Conservation (phyloP, 2,888 invertebrate genomes). For the Dastarcus helophoroides region DNA sequence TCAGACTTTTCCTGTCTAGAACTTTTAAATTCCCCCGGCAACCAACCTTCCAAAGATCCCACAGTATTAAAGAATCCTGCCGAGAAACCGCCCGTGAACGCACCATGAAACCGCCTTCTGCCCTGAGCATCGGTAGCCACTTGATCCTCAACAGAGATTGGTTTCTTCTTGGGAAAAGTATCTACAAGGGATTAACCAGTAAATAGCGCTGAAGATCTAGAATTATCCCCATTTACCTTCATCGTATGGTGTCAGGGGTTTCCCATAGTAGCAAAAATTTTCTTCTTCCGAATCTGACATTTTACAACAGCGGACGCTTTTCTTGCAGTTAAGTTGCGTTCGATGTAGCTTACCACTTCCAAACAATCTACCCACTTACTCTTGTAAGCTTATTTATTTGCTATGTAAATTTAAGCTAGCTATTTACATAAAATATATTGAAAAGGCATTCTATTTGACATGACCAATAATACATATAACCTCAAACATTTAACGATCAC, state of each 20-base stretch:
- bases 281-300: constrained; percentile 48
- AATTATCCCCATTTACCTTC: constrained; percentile 53
- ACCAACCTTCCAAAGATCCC: constrained; percentile 92
- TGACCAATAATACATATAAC: no score
- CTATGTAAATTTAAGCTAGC: no score
- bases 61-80: constrained; percentile 97
- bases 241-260: constrained; percentile 67
- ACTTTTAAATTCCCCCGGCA: constrained; percentile 82
- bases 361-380: no score
- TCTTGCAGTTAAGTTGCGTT: no score
- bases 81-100: constrained; percentile 94
- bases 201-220: background rate
- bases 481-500: no score
- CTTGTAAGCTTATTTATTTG: no score
- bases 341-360: no score
- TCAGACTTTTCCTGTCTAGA: constrained; percentile 61
- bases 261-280: constrained; percentile 63
- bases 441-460: no score
- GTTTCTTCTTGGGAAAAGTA: constrained; percentile 67
- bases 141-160: constrained; percentile 73
- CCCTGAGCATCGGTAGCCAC: constrained; percentile 84
- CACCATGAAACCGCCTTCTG: constrained; percentile 89
- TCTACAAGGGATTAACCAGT: constrained; percentile 41
- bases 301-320: no score
- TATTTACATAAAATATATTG: no score